phyloP scores from a whole-genome alignment of 2,888 invertebrate genomes.

The Dynastes tityus region DNA sequence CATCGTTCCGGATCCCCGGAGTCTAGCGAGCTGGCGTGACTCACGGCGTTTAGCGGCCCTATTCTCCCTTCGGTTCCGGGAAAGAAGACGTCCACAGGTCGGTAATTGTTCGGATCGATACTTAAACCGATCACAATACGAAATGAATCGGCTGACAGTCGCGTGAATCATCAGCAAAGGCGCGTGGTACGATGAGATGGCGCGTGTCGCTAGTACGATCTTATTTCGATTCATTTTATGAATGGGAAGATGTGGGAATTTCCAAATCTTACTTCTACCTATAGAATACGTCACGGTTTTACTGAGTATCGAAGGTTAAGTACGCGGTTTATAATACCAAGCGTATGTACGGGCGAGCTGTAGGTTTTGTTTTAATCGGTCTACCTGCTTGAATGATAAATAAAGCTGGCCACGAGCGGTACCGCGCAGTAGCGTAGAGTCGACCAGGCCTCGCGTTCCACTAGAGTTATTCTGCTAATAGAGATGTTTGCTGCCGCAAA shows the following conservation, averaged over 20 bases:
- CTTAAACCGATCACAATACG: constrained; percentile 29
- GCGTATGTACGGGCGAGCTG: background rate
- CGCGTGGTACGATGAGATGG: background rate
- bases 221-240: constrained; percentile 19
- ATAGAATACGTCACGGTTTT: no score
- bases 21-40: constrained; percentile 30
- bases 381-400: no score
- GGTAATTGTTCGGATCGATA: constrained; percentile 49
- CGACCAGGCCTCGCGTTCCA: no score
- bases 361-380: no score
- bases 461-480: no score
- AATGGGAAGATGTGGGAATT: constrained; percentile 26
- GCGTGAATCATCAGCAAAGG: constrained; percentile 47
- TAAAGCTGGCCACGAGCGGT: no score
- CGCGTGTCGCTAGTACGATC: background rate
- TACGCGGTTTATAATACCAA: no score
- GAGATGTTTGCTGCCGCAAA: no score
- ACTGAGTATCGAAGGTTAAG: no score
- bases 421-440: no score
- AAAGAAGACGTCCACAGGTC: constrained; percentile 41
- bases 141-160: background rate
- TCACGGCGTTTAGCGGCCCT: constrained; percentile 22
- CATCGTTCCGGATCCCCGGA: constrained; percentile 44
- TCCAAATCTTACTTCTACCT: constrained; percentile 25
- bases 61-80: constrained; percentile 1